Evolutionary conservation across 2,797 vertebrate species (phyloP).

Genomic region (Emys orbicularis): DNA sequence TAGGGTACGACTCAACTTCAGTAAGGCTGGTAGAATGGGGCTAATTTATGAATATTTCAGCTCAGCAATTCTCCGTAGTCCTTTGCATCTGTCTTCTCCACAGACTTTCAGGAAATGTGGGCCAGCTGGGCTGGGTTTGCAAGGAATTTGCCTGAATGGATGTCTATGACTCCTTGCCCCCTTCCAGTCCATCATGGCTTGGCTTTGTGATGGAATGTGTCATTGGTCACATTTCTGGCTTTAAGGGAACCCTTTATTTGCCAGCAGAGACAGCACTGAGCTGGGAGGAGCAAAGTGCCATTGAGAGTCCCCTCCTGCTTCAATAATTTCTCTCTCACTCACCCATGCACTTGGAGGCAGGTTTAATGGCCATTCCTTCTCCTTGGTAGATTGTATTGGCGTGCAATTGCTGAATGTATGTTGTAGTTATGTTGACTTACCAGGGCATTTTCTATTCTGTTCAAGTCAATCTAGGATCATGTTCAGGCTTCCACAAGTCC

Average conservation of each 20-base stretch:
- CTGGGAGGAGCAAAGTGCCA: background rate
- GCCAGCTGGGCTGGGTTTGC: background rate
- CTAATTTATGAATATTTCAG: background rate
- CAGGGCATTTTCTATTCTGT: background rate
- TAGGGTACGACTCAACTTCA: background rate
- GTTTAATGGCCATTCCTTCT: background rate
- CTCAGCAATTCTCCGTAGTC: background rate
- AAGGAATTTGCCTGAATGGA: background rate
- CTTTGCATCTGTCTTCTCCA: background rate
- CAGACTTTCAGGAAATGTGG: background rate
- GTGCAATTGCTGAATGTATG: background rate
- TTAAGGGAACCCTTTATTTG: slow-evolving; percentile 17
- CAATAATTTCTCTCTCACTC: slow-evolving; percentile 27
- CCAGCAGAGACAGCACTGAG: background rate
- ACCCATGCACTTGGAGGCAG: background rate
- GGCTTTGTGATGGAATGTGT: slow-evolving; percentile 16
- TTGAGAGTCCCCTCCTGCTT: background rate
- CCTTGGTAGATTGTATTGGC: background rate
- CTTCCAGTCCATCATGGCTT: background rate
- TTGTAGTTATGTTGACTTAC: background rate
- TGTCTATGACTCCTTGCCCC: background rate
- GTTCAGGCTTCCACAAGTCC: background rate
- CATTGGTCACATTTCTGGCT: slow-evolving; percentile 36
- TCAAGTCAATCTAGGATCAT: background rate
- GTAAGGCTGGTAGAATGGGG: background rate